These are phyloP conservation scores for Brachionus koreanus DNA, from an alignment of 1,140 invertebrate genomes.

Conservation along the genomic window DNA sequence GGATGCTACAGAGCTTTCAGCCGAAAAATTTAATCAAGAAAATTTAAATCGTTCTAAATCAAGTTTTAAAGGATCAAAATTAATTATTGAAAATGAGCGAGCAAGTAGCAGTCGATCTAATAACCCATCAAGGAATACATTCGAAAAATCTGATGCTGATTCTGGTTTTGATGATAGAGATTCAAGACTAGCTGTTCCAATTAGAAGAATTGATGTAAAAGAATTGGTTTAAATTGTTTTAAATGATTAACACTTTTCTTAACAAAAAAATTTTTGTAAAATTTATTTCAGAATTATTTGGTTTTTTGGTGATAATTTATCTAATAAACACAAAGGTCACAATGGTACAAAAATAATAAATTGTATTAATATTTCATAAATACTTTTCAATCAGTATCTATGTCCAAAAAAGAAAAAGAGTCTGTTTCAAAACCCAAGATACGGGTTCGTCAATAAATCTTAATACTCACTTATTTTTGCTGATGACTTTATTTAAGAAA, in stretches of 20 bases:
- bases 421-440: too few relatives aligned
- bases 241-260: background rate
- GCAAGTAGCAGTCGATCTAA: background rate
- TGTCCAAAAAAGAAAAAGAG: too few relatives aligned
- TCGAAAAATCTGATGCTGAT: conserved; percentile 31
- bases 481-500: too few relatives aligned
- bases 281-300: background rate
- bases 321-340: too few relatives aligned
- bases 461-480: too few relatives aligned
- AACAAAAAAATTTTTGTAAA: background rate
- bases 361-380: too few relatives aligned
- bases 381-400: too few relatives aligned
- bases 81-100: conserved; percentile 2
- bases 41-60: background rate
- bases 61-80: background rate
- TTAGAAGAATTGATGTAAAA: conserved; percentile 19
- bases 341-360: too few relatives aligned
- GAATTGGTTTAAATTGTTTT: background rate
- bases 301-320: background rate
- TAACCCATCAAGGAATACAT: conserved; percentile 5
- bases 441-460: too few relatives aligned
- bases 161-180: conserved; percentile 27
- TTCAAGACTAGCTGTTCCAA: background rate
- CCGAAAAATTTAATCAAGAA: background rate
- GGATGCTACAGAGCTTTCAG: conserved; percentile 50